Percentiles rank a stretch among this genome's conserved stretches.
These are phyloP conservation scores for Pipa parva DNA, from an alignment of 2,113 vertebrate species.

Conservation along the genomic window DNA sequence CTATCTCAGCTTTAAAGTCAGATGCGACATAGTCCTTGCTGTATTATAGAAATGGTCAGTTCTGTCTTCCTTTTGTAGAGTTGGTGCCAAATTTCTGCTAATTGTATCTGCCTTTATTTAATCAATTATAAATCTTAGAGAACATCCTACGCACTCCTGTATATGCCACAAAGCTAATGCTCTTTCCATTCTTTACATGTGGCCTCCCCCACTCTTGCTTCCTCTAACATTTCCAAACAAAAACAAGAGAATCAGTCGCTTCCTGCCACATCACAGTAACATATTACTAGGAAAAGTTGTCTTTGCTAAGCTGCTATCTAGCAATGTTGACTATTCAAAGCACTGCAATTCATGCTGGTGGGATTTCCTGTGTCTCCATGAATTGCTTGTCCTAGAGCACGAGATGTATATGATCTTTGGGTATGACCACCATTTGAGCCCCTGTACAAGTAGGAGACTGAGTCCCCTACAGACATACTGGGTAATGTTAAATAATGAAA, in stretches of 20 bases:
- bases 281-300: slow-evolving; percentile 1
- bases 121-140: slow-evolving; percentile 16
- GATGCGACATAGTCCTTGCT: too few relatives aligned
- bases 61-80: slow-evolving; percentile 1
- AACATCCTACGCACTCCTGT: slow-evolving; percentile 28
- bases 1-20: too few relatives aligned
- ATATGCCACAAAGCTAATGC: background rate
- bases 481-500: too few relatives aligned
- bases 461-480: too few relatives aligned
- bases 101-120: slow-evolving; percentile 21
- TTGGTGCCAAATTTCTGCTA: slow-evolving; percentile 4
- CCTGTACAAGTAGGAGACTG: too few relatives aligned
- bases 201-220: slow-evolving; percentile 11
- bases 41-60: background rate
- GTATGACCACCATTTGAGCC: too few relatives aligned
- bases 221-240: slow-evolving; percentile 38
- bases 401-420: too few relatives aligned
- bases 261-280: slow-evolving; percentile 31
- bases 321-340: background rate
- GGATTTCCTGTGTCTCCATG: background rate
- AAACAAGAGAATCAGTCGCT: slow-evolving; percentile 33
- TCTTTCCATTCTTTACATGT: background rate
- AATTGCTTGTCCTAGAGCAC: too few relatives aligned
- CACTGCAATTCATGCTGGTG: background rate
- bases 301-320: background rate